Base-by-base conservation (phyloP, 2,888 invertebrate genomes). In the Xylota sylvarum region DNA sequence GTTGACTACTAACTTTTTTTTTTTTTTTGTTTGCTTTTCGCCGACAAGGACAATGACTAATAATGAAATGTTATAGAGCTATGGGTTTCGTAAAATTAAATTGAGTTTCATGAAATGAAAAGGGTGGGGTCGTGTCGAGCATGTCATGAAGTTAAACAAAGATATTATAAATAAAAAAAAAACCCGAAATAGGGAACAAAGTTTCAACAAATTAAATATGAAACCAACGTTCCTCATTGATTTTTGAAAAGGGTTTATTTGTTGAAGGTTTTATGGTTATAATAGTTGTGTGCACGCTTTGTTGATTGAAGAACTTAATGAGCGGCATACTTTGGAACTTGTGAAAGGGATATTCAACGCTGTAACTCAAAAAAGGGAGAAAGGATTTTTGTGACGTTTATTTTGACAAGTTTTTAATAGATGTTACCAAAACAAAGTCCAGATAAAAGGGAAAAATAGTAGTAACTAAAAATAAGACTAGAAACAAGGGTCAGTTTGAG, bases 11-110 rank as follows among this genome's bases (percentile, higher is more conserved):
- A 27, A 23, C 46, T n/a, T 12, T 55, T 55, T n/a, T 12, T 55
- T 23, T 12, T 9, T 48, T 50, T 32, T n/a, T 70, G 40, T 64
- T 37, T 32, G 2, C 10, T 46, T 27, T 32, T 5, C 43, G 9
- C 35, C 35, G 52, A 67, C 80, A 77, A 80, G 76, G 85, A 76
- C 80, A 80, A 80, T 72, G 80, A 72, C 65, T 76, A 79, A 80
- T 76, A 62, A 76, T 74, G 27, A 64, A 65, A 69, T 76, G 64
- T 64, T 23, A 64, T 56, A 46, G 67, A 52, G 40, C 5, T 73
- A 12, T 69, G 60, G 60, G 32, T 17, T 67, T 67, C 10, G 9
- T 50, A 10, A n/a, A 50, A 50, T 48, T 50, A 50, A 67, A 27
- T 67, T 37, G n/a, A 37, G 23, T 40, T 69, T 50, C 14, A 3